Conservation (phyloP, 2,113 vertebrate species). For the Thomomys bottae region DNA sequence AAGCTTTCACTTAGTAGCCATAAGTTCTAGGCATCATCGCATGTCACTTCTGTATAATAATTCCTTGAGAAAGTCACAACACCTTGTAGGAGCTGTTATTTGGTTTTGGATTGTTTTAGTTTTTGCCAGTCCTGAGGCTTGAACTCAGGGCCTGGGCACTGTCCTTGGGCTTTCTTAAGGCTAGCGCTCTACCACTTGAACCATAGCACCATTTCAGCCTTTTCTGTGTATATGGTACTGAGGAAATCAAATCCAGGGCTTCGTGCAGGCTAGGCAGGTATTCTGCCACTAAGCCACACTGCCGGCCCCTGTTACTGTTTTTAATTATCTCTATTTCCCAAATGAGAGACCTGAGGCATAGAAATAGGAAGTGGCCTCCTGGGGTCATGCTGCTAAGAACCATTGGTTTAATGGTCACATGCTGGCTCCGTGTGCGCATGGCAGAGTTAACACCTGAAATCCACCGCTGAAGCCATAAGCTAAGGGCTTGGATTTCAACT, state of each 20-base stretch:
- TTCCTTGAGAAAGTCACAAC: not conserved
- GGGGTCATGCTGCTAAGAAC: fast-evolving
- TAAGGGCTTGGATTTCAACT: not conserved
- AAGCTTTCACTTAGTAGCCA: fast-evolving
- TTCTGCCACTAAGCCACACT: too few species aligned
- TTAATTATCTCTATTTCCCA: not conserved
- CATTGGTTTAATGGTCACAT: not conserved
- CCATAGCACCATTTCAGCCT: too few species aligned
- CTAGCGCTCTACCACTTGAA: too few species aligned
- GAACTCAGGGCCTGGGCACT: too few species aligned
- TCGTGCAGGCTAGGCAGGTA: too few species aligned
- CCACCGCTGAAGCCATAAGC: not conserved
- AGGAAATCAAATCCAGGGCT: too few species aligned
- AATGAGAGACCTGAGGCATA: not conserved
- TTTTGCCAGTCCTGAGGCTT: too few species aligned
- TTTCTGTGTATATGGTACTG: too few species aligned
- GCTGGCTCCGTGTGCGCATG: fast-evolving
- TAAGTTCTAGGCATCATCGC: not conserved
- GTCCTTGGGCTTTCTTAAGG: too few species aligned
- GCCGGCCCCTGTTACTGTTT: too few species aligned
- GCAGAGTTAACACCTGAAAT: not conserved
- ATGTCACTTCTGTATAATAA: fast-evolving
- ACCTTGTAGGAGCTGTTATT: not conserved
- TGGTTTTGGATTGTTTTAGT: too few species aligned
- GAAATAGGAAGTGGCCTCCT: not conserved